Percentiles rank a stretch among this genome's conserved stretches.
Evolutionary conservation across 1,140 invertebrate genomes (phyloP).

Genomic region (Trichonephila clavipes): DNA sequence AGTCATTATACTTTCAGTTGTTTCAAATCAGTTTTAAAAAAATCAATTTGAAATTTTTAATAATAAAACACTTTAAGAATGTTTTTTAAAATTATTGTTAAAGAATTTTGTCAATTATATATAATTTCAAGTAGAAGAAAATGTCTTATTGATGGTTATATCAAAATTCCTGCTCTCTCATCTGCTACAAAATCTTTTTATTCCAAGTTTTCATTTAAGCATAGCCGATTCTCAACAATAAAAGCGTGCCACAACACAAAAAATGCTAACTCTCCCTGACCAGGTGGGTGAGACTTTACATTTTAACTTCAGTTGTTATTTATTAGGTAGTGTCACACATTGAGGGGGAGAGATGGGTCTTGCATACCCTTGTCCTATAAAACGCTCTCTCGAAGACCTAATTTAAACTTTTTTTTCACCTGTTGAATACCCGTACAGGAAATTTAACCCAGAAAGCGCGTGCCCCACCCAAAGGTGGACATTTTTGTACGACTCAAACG

Average conservation of each 20-base stretch:
- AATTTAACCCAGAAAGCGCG: background rate
- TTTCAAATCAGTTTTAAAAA: too few species aligned
- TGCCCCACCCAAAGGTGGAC: slow-evolving; percentile 2
- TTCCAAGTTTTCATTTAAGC: too few species aligned
- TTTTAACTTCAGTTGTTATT: slow-evolving; percentile 5
- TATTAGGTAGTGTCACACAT: slow-evolving; percentile 12
- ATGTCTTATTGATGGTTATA: too few species aligned
- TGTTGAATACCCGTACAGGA: background rate
- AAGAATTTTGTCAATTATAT: too few species aligned
- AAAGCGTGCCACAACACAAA: background rate
- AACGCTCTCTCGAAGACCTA: slow-evolving; percentile 9
- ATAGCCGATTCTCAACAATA: too few species aligned
- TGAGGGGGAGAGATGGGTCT: slow-evolving; percentile 3
- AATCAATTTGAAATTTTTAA: too few species aligned
- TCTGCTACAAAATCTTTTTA: too few species aligned
- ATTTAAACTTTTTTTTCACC: slow-evolving; percentile 24
- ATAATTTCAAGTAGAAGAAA: too few species aligned
- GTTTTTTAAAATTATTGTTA: too few species aligned
- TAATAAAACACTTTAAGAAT: too few species aligned
- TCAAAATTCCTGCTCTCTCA: too few species aligned
- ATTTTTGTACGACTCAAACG: background rate
- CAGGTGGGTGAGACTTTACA: background rate
- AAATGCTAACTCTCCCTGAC: background rate
- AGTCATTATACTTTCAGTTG: too few species aligned
- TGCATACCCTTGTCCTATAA: slow-evolving; percentile 6